Evolutionary conservation across 1,140 invertebrate species (phyloP).

Genomic region (Charaxes varanes): DNA sequence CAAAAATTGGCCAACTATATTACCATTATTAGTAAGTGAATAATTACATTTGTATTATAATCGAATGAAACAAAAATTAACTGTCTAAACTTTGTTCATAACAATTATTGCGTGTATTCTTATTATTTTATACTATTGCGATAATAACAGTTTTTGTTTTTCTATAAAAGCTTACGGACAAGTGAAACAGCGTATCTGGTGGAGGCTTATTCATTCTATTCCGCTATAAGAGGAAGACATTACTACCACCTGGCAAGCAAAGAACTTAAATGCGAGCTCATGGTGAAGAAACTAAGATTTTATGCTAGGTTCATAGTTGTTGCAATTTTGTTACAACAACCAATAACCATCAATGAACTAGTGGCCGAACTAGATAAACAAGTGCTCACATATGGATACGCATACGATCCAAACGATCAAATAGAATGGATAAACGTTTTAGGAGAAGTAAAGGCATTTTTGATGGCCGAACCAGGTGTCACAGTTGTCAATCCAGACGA

Average conservation of each 20-base stretch:
- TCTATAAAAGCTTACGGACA: conserved; percentile 90
- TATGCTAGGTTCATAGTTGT: conserved; percentile 98
- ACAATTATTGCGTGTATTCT: no score
- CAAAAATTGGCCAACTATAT: conserved; percentile 98
- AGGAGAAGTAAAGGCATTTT: conserved; percentile 95
- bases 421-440: conserved; percentile 96
- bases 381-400: conserved; percentile 94
- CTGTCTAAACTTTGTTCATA: no score
- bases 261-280: conserved; percentile 95
- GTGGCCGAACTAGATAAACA: conserved; percentile 93
- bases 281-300: conserved; percentile 98
- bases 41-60: no score
- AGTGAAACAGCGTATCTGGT: conserved; percentile 97
- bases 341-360: conserved; percentile 85
- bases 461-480: conserved; percentile 93
- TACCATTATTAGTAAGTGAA: conserved; percentile 99
- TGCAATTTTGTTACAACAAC: conserved; percentile 77
- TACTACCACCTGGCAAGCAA: conserved; percentile 96
- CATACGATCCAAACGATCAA: conserved; percentile 96
- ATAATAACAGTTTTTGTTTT: background rate
- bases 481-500: conserved; percentile 90
- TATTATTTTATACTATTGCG: no score
- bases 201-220: conserved; percentile 97
- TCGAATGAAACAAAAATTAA: no score
- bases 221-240: conserved; percentile 92